phyloP scores from a whole-genome alignment of 1,140 invertebrate species.

The Diuraphis noxia region DNA sequence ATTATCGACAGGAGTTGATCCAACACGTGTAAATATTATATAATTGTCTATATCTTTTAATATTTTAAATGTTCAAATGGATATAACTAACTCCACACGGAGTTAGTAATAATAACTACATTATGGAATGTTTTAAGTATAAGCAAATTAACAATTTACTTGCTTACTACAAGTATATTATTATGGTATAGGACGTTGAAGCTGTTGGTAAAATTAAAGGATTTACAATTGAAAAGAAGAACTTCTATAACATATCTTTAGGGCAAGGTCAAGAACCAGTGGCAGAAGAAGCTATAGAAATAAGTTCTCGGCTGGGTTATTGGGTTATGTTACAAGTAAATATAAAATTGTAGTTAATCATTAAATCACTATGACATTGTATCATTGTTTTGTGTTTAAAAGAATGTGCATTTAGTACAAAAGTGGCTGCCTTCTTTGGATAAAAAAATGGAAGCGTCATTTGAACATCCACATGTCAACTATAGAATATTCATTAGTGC shows the following conservation, averaged over 20 bases:
- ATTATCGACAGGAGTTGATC: conserved; percentile 91
- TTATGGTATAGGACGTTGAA: conserved; percentile 72
- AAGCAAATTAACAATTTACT: background rate
- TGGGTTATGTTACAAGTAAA: conserved; percentile 84
- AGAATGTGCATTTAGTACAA: conserved; percentile 90
- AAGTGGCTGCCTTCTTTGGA: conserved; percentile 87
- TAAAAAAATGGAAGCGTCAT: conserved; percentile 84
- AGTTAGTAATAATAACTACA: background rate
- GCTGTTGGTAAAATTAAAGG: conserved; percentile 75
- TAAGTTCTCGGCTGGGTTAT: conserved; percentile 77
- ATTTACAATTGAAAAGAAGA: conserved; percentile 78
- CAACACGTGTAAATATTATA: conserved; percentile 70
- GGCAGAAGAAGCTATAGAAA: conserved; percentile 82
- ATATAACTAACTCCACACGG: background rate
- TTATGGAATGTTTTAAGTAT: background rate
- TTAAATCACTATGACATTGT: background rate
- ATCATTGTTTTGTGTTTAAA: conserved; percentile 57
- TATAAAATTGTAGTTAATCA: background rate
- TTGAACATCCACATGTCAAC: conserved; percentile 70
- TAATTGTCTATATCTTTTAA: background rate
- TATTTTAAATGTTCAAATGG: no score
- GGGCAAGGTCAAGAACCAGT: conserved; percentile 94
- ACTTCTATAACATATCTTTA: conserved; percentile 90
- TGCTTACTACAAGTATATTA: background rate
- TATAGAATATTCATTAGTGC: conserved; percentile 76